Evolutionary conservation across 1,140 invertebrate species (phyloP).

Genomic region (Aphis craccivora): DNA sequence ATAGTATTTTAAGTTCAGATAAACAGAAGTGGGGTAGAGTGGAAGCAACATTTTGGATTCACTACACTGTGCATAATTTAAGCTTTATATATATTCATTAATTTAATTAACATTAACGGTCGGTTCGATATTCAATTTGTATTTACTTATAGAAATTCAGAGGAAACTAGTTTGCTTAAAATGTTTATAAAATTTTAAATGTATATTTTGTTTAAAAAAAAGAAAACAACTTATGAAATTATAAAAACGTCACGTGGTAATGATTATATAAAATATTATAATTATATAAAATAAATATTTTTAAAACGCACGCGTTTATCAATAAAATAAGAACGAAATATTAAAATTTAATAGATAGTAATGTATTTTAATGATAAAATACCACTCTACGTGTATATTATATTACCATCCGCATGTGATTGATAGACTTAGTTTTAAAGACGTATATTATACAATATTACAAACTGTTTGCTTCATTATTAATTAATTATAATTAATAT

Average conservation of each 20-base stretch:
- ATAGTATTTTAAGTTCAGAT: not conserved
- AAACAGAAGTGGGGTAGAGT: not conserved
- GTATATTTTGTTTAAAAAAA: not conserved
- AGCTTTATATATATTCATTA: not conserved
- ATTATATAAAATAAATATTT: not conserved
- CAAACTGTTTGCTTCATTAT: not conserved
- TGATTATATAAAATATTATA: not conserved
- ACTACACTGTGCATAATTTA: not conserved
- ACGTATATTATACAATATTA: not conserved
- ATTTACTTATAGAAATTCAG: not conserved
- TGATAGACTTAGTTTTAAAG: not conserved
- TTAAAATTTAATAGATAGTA: too few species aligned
- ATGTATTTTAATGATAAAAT: not conserved
- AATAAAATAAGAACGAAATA: not conserved
- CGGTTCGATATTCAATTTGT: not conserved
- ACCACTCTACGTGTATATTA: not conserved
- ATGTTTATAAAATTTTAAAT: not conserved
- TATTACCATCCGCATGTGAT: not conserved
- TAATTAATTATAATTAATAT: conserved; percentile 7
- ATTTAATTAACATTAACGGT: not conserved
- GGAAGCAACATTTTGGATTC: not conserved
- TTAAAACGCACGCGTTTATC: not conserved
- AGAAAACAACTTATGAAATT: not conserved
- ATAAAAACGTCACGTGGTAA: not conserved
- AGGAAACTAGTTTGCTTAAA: not conserved